Base-by-base conservation (phyloP, 2,797 vertebrate species). In the Muscicapa striata region DNA sequence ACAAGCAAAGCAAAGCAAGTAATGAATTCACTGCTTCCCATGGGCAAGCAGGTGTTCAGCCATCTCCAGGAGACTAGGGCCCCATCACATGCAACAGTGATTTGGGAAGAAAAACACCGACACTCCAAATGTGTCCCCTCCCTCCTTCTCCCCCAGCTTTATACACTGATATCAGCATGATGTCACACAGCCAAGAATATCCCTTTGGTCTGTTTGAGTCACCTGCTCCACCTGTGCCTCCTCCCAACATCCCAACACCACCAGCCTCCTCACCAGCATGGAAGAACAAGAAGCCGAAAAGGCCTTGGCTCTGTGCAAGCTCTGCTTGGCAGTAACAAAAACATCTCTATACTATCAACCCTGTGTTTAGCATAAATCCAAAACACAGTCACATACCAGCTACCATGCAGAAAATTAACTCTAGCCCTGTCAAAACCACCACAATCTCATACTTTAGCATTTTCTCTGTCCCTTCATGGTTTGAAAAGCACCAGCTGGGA, bases 41-140 rank as follows among this genome's bases (percentile, higher is more conserved):
- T 13, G 17, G 36, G 5, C 8, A 38, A 5, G 23, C 27, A 57
- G 16, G 3, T 15, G 5, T n/a, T 57, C 36, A 51, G 23, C 11
- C 24, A 38, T 30, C 4, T 11, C 57, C n/a, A 63, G 20, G 15
- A 49, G 20, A 57, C 6, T 17, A 22, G 20, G 24, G 10, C 4
- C 11, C n/a, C 24, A n/a, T 69, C 49, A 51, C 1, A 0, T 7
- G 1, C 20, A 43, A 38, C 1, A 0, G 12, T 34, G 16, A 16
- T 21, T 63, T 40, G 38, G 12, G 17, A 57, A 15, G 17, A 58
- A 27, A 69, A 57, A 15, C 4, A 4, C 1, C 11, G 40, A 11
- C 23, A 16, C 7, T 51, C 20, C 14, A 64, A 70, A 58, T 2
- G 8, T 38, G 13, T 2, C 7, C 18, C 2, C 10, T 46, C 61